Base-by-base conservation (phyloP, 2,888 invertebrate genomes). In the Metallyticus violacea region DNA sequence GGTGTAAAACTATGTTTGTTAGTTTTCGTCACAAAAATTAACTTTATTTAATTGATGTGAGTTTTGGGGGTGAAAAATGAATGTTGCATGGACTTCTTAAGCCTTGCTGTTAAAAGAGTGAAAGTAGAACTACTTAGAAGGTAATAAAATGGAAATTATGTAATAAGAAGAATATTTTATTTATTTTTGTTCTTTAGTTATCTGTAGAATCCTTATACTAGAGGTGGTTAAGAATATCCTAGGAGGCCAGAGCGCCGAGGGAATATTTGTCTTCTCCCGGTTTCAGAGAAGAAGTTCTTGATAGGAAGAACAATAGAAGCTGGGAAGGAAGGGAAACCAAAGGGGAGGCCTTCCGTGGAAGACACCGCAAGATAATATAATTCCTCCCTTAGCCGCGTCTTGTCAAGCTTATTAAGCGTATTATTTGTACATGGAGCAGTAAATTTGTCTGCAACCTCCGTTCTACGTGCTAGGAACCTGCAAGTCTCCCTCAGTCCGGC, bases 391-490 rank as follows among this genome's bases (percentile, higher is more conserved):
- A 30, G 81, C 79, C 26, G 25, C 28, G 27, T 77, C 83, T 83
- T 83, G 83, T 83, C 83, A 83, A 62, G 83, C 83, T 83, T 83
- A 83, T 83, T 83, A 83, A 83, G 83, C 22, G 28, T 77, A 83
- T 83, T 83, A 83, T 83, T 83, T 29, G n/a, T 26, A 62, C 40
- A 62, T 62, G 40, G 40, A 62, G 40, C 40, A 62, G 40, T 62
- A 62, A 62, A 62, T 62, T 62, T 62, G 22, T 62, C 40, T 62
- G 40, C 40, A 22, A 62, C 40, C 40, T 62, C 40, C 40, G 40
- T 62, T 22, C 40, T 62, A 62, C 40, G 40, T 62, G 40, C 9
- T 40, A 40, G 9, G 40, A 40, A 40, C 40, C 15, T 40, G 9
- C 9, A 9, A 40, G 40, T 40, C 40, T 9, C 3, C 15, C 15